Evolutionary conservation across 2,113 vertebrate genomes (phyloP).

Genomic region (Apodemus sylvaticus): DNA sequence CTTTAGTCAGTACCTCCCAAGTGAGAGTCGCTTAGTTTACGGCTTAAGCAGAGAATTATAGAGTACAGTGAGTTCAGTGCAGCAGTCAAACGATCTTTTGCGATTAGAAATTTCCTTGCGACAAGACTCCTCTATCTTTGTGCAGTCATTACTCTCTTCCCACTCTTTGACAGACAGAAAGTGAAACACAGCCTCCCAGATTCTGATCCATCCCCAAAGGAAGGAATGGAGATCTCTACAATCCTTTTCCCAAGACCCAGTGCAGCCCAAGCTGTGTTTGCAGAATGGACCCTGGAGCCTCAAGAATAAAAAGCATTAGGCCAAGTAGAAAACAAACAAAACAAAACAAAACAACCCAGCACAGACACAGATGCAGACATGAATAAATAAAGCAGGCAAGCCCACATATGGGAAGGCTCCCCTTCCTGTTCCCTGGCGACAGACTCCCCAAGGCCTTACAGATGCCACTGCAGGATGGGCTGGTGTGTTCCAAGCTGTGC

Average conservation of each 20-base stretch:
- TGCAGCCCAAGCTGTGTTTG: background rate
- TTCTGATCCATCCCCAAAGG: background rate
- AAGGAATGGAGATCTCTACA: background rate
- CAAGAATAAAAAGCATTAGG: slow-evolving; percentile 35
- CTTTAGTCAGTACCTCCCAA: background rate
- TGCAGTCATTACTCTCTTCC: background rate
- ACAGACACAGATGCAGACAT: slow-evolving; percentile 51
- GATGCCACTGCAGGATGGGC: slow-evolving; percentile 36
- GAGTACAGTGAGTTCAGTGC: background rate
- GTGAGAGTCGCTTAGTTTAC: background rate
- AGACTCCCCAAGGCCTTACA: slow-evolving; percentile 56
- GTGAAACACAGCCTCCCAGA: background rate
- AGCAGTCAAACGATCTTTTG: background rate
- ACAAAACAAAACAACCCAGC: slow-evolving; percentile 46
- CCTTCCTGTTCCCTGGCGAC: slow-evolving; percentile 55
- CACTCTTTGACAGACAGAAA: background rate
- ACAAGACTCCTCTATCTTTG: background rate
- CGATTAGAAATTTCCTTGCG: slow-evolving; percentile 15
- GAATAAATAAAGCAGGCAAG: slow-evolving; percentile 66
- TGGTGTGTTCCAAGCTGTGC: background rate
- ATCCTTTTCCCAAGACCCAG: background rate
- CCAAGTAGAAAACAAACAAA: slow-evolving; percentile 44
- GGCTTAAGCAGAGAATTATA: background rate
- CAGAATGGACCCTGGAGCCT: background rate
- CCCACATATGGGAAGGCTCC: slow-evolving; percentile 53